Evolutionary conservation across 2,888 invertebrate species (phyloP).

Genomic region (Caenorhabditis panamensis): DNA sequence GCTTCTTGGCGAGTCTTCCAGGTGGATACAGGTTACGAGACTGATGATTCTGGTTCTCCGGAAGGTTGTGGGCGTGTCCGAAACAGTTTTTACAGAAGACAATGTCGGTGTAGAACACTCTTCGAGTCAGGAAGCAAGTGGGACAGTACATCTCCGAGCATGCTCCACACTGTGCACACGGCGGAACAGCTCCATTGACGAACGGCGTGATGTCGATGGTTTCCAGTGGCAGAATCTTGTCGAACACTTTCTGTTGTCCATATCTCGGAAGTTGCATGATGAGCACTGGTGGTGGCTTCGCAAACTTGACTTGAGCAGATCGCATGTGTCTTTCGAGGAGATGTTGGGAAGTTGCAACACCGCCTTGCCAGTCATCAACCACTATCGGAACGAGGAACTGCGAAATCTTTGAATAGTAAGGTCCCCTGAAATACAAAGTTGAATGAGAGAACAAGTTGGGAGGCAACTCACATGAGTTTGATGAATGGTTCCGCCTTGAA

Average conservation of each 20-base stretch:
- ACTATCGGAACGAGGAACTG: slow-evolving; percentile 95
- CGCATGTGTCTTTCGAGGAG: slow-evolving; percentile 94
- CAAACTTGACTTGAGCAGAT: slow-evolving; percentile 90
- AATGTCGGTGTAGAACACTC: slow-evolving; percentile 86
- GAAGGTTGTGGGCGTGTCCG: slow-evolving; percentile 53
- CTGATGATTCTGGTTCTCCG: slow-evolving; percentile 63
- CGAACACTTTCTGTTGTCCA: slow-evolving; percentile 96
- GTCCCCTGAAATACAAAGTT: too few relatives aligned
- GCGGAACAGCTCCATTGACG: slow-evolving; percentile 93
- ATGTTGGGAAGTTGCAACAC: slow-evolving; percentile 90
- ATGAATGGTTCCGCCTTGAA: slow-evolving; percentile 87
- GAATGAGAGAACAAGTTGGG: too few relatives aligned
- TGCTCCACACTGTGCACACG: slow-evolving; percentile 93
- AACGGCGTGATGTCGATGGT: slow-evolving; percentile 95
- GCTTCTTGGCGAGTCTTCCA: slow-evolving; percentile 53
- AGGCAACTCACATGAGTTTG: too few relatives aligned
- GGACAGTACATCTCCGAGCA: slow-evolving; percentile 92
- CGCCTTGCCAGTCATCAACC: slow-evolving; percentile 86
- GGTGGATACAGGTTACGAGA: slow-evolving; percentile 45
- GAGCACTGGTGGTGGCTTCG: slow-evolving; percentile 87
- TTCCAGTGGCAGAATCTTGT: slow-evolving; percentile 93
- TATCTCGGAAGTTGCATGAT: slow-evolving; percentile 88
- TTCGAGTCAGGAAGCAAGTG: slow-evolving; percentile 89
- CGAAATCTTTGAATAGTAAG: slow-evolving; percentile 87
- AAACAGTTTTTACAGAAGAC: slow-evolving; percentile 69